phyloP scores from a whole-genome alignment of 37 sponge, comb jelly and placozoan genomes.

The Eunapius fragilis region DNA sequence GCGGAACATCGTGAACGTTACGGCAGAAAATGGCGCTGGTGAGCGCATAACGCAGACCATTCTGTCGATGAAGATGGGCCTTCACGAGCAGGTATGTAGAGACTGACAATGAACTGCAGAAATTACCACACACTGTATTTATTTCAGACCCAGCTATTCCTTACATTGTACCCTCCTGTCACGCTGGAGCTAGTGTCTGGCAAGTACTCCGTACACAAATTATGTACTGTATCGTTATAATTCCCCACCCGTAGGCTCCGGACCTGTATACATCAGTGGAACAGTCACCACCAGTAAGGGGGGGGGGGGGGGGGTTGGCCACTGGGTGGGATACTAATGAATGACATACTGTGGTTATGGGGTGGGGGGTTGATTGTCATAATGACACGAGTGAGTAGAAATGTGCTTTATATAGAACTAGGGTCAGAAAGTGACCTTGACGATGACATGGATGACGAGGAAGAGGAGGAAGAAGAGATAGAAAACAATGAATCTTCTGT shows the following conservation, averaged over 20 bases:
- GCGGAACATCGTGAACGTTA: conserved; percentile 48
- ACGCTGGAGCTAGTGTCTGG: conserved; percentile 41
- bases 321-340: no score
- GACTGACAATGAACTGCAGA: not conserved
- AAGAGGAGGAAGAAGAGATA: conserved; percentile 2
- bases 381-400: no score
- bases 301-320: no score
- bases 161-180: conserved; percentile 44
- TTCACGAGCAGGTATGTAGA: conserved; percentile 27
- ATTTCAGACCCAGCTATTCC: conserved; percentile 27
- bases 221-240: not conserved
- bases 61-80: conserved; percentile 50
- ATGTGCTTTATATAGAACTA: no score
- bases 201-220: not conserved
- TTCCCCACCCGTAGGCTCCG: conserved; percentile 25
- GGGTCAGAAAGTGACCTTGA: no score
- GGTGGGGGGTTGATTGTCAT: no score
- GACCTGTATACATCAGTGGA: conserved; percentile 52
- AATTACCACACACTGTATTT: not conserved
- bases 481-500: not conserved
- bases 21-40: conserved; percentile 44
- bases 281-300: conserved; percentile 17
- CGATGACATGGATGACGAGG: not conserved
- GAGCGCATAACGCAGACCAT: conserved; percentile 32
- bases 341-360: no score